Percentiles rank a stretch among this genome's conserved stretches.
These are phyloP conservation scores for Acanthaster planci DNA, from an alignment of 35 echinoderm and acorn worm species.

Conservation along the genomic window DNA sequence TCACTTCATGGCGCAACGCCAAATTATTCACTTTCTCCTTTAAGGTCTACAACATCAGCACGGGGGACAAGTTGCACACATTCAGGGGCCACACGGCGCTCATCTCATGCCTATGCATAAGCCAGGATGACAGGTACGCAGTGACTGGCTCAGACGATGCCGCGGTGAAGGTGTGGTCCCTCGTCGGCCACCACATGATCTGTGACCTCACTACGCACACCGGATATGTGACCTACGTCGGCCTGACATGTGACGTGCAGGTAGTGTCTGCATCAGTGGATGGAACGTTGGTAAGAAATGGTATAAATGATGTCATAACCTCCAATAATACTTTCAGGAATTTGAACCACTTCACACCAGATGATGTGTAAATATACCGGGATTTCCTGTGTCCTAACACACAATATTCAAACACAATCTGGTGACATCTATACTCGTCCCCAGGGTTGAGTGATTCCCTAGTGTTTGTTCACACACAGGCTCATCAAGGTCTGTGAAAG, in stretches of 20 bases:
- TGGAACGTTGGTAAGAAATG: slow-evolving; percentile 44
- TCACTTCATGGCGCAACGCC: background rate
- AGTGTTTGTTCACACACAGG: no score
- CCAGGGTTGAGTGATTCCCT: no score
- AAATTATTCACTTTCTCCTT: background rate
- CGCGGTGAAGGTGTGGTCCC: slow-evolving; percentile 6
- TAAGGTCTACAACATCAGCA: slow-evolving; percentile 13
- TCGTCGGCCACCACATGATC: slow-evolving; percentile 22
- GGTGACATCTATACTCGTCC: no score
- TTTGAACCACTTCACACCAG: no score
- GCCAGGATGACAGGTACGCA: slow-evolving; percentile 29
- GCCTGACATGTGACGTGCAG: background rate
- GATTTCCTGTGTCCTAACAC: no score
- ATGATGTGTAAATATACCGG: no score
- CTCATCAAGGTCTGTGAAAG: no score
- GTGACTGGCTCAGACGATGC: background rate
- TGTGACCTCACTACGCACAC: slow-evolving; percentile 34
- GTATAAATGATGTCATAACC: no score
- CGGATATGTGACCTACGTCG: slow-evolving; percentile 28
- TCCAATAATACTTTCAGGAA: no score
- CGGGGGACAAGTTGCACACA: background rate
- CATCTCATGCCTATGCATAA: slow-evolving; percentile 40
- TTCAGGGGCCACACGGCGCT: background rate
- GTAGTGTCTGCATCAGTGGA: slow-evolving; percentile 16
- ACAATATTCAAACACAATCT: no score